Evolutionary conservation across 2,888 invertebrate species (phyloP).

Genomic region (Hipparchia sbordonii): DNA sequence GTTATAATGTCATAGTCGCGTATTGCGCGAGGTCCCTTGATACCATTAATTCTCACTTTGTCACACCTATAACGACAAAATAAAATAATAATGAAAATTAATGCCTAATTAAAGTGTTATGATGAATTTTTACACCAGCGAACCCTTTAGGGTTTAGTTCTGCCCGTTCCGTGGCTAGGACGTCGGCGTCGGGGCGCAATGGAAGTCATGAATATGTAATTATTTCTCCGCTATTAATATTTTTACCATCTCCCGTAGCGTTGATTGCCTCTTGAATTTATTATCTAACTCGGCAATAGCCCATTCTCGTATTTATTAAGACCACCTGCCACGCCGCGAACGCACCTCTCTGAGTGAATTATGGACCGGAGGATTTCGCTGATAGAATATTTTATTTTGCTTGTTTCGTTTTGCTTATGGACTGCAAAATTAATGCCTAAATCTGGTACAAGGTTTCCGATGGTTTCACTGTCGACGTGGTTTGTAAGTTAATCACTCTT

Average conservation of each 20-base stretch:
- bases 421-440: slow-evolving; percentile 52
- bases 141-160: slow-evolving; percentile 63
- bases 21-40: no score
- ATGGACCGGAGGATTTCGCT: slow-evolving; percentile 73
- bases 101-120: slow-evolving; percentile 22
- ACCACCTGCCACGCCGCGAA: slow-evolving; percentile 76
- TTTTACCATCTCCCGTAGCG: slow-evolving; percentile 79
- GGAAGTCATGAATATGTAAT: slow-evolving; percentile 80
- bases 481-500: slow-evolving; percentile 11
- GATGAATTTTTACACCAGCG: slow-evolving; percentile 41
- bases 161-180: slow-evolving; percentile 45
- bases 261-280: slow-evolving; percentile 84
- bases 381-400: slow-evolving; percentile 81
- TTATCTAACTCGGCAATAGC: slow-evolving; percentile 77
- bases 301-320: slow-evolving; percentile 82
- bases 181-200: slow-evolving; percentile 47
- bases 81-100: slow-evolving; percentile 1
- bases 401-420: slow-evolving; percentile 61
- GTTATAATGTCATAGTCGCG: no score
- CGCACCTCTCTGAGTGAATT: slow-evolving; percentile 73
- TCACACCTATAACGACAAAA: background rate
- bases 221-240: slow-evolving; percentile 81
- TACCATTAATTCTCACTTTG: background rate
- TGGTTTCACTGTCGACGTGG: slow-evolving; percentile 7
- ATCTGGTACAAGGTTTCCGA: slow-evolving; percentile 22